Evolutionary conservation across 2,888 invertebrate genomes (phyloP).

Genomic region (Thymelicus sylvestris): DNA sequence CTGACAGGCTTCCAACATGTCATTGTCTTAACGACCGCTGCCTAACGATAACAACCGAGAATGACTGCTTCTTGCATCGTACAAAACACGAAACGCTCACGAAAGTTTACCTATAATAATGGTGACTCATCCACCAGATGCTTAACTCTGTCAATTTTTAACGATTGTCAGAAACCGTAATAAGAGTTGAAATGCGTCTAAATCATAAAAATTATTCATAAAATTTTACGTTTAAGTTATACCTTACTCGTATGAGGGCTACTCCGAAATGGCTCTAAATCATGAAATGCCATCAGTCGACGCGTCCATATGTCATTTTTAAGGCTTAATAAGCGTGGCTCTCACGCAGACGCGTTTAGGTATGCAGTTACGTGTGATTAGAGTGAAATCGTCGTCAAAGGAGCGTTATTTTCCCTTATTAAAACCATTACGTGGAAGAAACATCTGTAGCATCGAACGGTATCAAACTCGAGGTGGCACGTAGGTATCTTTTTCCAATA

Average conservation of each 20-base stretch:
- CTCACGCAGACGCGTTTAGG: conserved; percentile 29
- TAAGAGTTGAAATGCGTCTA: no score
- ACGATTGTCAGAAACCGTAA: no score
- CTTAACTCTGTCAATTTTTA: no score
- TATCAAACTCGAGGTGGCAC: conserved; percentile 25
- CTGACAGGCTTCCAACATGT: neutral
- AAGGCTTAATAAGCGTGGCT: conserved; percentile 31
- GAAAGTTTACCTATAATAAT: no score
- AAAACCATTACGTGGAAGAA: conserved; percentile 35
- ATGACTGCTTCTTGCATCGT: no score
- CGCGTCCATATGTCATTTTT: conserved; percentile 32
- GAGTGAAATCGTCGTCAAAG: conserved; percentile 27
- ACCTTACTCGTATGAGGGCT: conserved; percentile 25
- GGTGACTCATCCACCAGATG: no score
- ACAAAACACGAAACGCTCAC: no score
- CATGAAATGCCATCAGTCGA: conserved; percentile 29
- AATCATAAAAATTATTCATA: conserved; percentile 10
- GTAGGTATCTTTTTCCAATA: conserved; percentile 34
- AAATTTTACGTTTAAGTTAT: conserved; percentile 22
- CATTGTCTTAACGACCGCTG: neutral
- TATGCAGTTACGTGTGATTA: conserved; percentile 25
- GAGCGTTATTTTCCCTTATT: conserved; percentile 35
- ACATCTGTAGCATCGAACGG: conserved; percentile 17
- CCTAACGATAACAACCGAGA: no score
- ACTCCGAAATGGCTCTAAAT: conserved; percentile 28